Evolutionary conservation across 2,888 invertebrate genomes (phyloP).

Genomic region (Bellardia bayeri): DNA sequence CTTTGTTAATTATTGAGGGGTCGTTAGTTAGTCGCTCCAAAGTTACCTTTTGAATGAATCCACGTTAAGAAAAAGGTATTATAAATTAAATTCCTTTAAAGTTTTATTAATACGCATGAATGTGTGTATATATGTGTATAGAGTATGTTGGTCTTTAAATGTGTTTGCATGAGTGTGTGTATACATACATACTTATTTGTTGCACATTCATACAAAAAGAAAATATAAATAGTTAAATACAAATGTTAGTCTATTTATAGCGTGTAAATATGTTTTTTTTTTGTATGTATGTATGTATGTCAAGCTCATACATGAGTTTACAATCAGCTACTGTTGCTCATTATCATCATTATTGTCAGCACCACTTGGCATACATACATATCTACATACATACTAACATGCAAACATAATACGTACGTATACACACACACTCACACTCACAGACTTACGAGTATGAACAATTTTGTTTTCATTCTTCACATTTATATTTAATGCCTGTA

Average conservation of each 20-base stretch:
- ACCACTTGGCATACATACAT: conserved; percentile 57
- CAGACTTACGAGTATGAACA: conserved; percentile 38
- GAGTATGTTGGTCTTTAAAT: neutral
- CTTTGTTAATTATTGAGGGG: too few species aligned
- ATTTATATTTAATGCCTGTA: conserved; percentile 53
- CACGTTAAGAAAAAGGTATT: too few species aligned
- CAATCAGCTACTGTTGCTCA: conserved; percentile 64
- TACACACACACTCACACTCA: neutral
- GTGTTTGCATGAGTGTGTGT: conserved; percentile 3
- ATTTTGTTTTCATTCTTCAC: conserved; percentile 58
- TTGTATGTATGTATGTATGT: conserved; percentile 28
- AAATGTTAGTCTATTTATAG: conserved; percentile 15
- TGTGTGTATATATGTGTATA: too few species aligned
- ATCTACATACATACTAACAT: neutral
- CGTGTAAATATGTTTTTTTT: neutral
- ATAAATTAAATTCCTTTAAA: too few species aligned
- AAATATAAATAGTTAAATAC: conserved; percentile 19
- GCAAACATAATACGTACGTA: too few species aligned
- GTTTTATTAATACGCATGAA: too few species aligned
- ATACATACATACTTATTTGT: neutral
- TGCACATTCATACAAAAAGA: neutral
- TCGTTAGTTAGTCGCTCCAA: too few species aligned
- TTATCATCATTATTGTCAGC: conserved; percentile 63
- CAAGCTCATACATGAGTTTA: conserved; percentile 62
- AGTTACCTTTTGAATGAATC: too few species aligned